Evolutionary conservation across 30 jellyfish, hydroid and myxozoan genomes (phyloP).

Genomic region (Clytia hemisphaerica): DNA sequence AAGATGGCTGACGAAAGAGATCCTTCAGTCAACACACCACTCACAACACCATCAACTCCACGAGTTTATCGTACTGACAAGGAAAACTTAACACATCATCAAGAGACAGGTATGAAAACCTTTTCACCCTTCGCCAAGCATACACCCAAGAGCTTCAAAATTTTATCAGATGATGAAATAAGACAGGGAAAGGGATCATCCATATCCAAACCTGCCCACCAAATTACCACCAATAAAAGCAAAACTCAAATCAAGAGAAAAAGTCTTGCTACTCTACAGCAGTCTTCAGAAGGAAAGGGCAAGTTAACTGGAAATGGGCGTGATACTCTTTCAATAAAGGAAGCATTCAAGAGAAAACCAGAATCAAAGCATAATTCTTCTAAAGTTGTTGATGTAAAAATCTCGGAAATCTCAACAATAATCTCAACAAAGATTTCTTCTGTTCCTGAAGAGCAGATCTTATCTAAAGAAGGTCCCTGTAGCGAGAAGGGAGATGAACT

Average conservation of each 20-base stretch:
- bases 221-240: no score
- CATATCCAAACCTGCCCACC: no score
- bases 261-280: conserved; percentile 80
- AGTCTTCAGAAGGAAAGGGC: conserved; percentile 43
- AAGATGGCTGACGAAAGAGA: conserved; percentile 19
- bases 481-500: conserved; percentile 21
- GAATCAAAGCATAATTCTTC: no score
- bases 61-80: neutral
- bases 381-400: no score
- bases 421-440: no score
- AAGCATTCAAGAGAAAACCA: no score
- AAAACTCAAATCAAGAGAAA: conserved; percentile 29
- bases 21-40: neutral
- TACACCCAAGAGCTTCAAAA: conserved; percentile 6
- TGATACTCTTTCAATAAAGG: neutral
- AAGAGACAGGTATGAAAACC: conserved; percentile 16
- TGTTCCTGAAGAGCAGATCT: no score
- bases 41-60: neutral
- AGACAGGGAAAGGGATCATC: no score
- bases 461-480: no score
- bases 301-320: conserved; percentile 10
- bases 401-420: no score
- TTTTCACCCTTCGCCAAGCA: conserved; percentile 8
- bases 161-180: conserved; percentile 19
- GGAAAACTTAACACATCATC: conserved; percentile 24